Evolutionary conservation across 2,797 vertebrate genomes (phyloP).

Genomic region (Lateolabrax maculatus): DNA sequence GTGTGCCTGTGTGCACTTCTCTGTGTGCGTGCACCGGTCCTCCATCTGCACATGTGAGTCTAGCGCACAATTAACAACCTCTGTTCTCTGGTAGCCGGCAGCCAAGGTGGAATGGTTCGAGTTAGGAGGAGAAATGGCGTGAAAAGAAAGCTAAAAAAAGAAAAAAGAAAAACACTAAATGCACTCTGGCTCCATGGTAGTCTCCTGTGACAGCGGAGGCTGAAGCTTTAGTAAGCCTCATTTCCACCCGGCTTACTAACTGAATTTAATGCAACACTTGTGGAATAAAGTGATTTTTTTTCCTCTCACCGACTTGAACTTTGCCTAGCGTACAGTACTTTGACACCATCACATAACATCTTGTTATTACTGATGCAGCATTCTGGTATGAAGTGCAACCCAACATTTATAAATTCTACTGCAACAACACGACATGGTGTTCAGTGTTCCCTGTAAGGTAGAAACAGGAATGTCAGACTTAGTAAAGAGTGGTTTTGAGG

Average conservation of each 20-base stretch:
- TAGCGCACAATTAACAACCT: slow-evolving; percentile 71
- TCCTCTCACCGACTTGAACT: slow-evolving; percentile 37
- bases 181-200: slow-evolving; percentile 66
- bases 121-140: slow-evolving; percentile 78
- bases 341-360: slow-evolving; percentile 29
- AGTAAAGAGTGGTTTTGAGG: background rate
- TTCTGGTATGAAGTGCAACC: background rate
- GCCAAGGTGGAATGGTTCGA: slow-evolving; percentile 79
- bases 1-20: background rate
- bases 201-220: slow-evolving; percentile 69
- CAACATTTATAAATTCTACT: background rate
- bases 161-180: slow-evolving; percentile 42
- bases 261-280: slow-evolving; percentile 68
- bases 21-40: background rate
- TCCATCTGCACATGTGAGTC: slow-evolving; percentile 59
- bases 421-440: background rate
- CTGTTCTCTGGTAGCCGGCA: slow-evolving; percentile 75
- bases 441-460: background rate
- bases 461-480: background rate
- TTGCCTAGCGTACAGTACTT: slow-evolving; percentile 28
- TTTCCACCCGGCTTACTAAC: slow-evolving; percentile 61
- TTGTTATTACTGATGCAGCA: background rate
- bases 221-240: slow-evolving; percentile 65
- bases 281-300: slow-evolving; percentile 53
- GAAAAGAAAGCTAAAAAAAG: slow-evolving; percentile 69